phyloP scores from a whole-genome alignment of 2,113 vertebrate genomes.

The Archilochus colubris region DNA sequence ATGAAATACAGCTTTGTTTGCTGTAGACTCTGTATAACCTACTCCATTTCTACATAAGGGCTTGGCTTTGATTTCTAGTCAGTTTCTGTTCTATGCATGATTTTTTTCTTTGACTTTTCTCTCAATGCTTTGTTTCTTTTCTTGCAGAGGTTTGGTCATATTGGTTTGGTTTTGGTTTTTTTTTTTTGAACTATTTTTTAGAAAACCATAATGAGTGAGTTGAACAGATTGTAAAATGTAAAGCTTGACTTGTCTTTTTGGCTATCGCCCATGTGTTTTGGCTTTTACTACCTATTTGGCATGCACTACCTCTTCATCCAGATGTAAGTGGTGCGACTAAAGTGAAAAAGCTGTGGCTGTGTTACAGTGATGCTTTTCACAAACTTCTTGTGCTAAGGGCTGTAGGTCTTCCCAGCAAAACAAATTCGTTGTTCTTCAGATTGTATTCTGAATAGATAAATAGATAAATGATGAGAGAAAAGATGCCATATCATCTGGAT shows the following conservation, averaged over 20 bases:
- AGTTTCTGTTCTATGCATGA: background rate
- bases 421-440: background rate
- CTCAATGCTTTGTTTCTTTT: background rate
- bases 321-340: background rate
- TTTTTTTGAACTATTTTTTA: background rate
- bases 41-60: background rate
- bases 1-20: background rate
- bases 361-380: background rate
- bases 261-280: background rate
- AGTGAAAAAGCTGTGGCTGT: background rate
- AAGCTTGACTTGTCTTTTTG: background rate
- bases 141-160: background rate
- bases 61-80: background rate
- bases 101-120: background rate
- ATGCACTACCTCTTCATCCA: background rate
- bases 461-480: background rate
- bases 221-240: conserved; percentile 1
- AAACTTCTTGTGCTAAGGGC: background rate
- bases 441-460: background rate
- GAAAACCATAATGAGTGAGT: background rate
- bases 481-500: background rate
- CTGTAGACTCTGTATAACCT: background rate
- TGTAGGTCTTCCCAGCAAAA: background rate
- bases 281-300: conserved; percentile 34
- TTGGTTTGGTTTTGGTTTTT: no score